Base-by-base conservation (phyloP, 2,797 vertebrate genomes). In the Peromyscus eremicus region DNA sequence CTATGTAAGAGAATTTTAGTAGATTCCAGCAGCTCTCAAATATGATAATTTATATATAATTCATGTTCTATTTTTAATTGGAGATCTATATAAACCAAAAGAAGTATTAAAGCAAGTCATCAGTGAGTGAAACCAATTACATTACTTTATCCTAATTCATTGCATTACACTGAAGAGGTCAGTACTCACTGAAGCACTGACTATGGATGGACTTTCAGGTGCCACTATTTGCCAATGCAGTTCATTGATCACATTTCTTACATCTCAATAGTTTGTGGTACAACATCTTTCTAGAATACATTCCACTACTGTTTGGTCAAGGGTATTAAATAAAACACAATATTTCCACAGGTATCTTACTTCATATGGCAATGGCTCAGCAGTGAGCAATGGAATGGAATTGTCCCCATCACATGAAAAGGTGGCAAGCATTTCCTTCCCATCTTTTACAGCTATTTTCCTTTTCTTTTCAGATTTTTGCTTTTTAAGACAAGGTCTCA, bases 61-160 rank as follows among this genome's bases (percentile, higher is more conserved):
- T 96, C 37, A 16, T 76, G 5, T 86, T 94, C 92, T 95, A 82
- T 77, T 95, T 95, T 96, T 96, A 95, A n/a, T 49, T 86, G 32
- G 68, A n/a, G 13, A 95, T 73, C 57, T 83, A 52, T 57, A 71
- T 66, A 29, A 95, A 46, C 19, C 73, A 71, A 94, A 55, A 86
- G n/a, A 94, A 79, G 0, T 93, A 96, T 85, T 92, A 96, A 87
- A 96, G 46, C 49, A 89, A 96, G 60, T 89, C 57, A 89, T 79
- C 46, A 77, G 23, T 80, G 79, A 94, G 49, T 55, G 91, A 75
- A 96, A 62, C n/a, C 96, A 92, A 81, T 57, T 37, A n/a, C 88
- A 77, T 19, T 80, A 52, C 55, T 92, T 95, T 52, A 62, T 89
- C 71, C 49, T 93, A 52, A 94, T 0, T 43, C 9, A 34, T 70